Base-by-base conservation (phyloP, 2,113 vertebrate genomes). In the Cyanistes caeruleus region DNA sequence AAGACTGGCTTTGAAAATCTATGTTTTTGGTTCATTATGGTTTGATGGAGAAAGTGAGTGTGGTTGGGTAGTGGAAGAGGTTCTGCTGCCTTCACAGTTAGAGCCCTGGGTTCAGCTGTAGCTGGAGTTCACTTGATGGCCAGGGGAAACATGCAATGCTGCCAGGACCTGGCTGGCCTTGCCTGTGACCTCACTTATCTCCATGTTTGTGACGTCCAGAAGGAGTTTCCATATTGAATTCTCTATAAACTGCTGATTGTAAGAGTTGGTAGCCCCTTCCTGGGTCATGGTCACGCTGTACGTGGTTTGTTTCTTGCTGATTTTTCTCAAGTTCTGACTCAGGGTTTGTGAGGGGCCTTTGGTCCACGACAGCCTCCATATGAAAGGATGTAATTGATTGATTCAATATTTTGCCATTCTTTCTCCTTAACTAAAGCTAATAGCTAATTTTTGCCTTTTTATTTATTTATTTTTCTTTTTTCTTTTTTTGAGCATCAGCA, bases 401-500 rank as follows among this genome's bases (percentile, higher is more conserved):
- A 72, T 20, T 39, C 27, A 35, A 14, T 60, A 55, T 13, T 79
- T 73, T 76, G 14, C 10, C 1, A 0, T 24, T 48, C 10, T 11
- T 21, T 5, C 10, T 13, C 5, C 48, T 52, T 63, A 53, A 52
- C 4, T 75, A 75, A 92, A 90, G 19, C 14, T 95, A 41, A 63
- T 41, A 90, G 19, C 14, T 95, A 86, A 89, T 59, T 44, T 90
- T 73, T n/a, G 6, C 7, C 11, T 70, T 43, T 56, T 64, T 39
- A 12, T 39, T 39, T 39, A 39, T 39, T 39, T 39, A 4, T 39
- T 39, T 39, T 39, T 12, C 5, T 11, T 28, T 15, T 44, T 20
- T 73, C 22, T 9, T 49, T 77, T 90, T 95, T 94, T 67, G 79
- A 97, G 92, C 97, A 92, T 97, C 98, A 97, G 99, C 99, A 46